These are phyloP conservation scores for Microcebus griseorufus DNA, from an alignment of 2,113 vertebrate genomes.

Conservation along the genomic window DNA sequence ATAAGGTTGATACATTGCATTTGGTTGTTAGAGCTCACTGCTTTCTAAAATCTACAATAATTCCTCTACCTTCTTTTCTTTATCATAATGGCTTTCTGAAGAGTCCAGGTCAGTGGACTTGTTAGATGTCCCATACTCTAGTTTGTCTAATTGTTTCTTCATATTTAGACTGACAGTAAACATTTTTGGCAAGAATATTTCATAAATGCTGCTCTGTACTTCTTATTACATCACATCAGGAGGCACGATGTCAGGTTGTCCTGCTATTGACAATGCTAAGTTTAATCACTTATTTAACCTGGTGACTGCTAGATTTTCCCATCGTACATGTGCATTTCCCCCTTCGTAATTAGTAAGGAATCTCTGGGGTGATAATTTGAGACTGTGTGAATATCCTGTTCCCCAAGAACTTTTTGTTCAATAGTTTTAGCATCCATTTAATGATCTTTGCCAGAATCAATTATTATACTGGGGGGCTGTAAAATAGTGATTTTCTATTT, in stretches of 20 bases:
- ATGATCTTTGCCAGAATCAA: constrained; percentile 53
- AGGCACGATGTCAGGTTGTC: constrained; percentile 59
- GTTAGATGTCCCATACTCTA: background rate
- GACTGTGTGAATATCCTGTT: constrained; percentile 67
- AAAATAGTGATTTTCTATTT: constrained; percentile 42
- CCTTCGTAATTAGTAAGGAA: constrained; percentile 58
- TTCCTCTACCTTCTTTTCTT: constrained; percentile 17
- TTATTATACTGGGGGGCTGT: constrained; percentile 10
- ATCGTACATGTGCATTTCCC: constrained; percentile 51
- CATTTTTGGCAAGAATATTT: constrained; percentile 29
- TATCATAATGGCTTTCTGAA: constrained; percentile 18
- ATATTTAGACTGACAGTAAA: constrained; percentile 47
- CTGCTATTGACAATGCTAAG: constrained; percentile 44
- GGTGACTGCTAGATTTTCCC: constrained; percentile 36
- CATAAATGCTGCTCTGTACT: constrained; percentile 40
- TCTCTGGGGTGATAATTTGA: constrained; percentile 59
- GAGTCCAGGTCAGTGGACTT: background rate
- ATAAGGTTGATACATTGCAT: background rate
- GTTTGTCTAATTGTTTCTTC: constrained; percentile 38
- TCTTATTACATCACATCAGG: constrained; percentile 57
- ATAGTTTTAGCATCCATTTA: constrained; percentile 50
- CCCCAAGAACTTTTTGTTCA: constrained; percentile 38
- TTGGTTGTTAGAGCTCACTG: constrained; percentile 23
- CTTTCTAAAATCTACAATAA: constrained; percentile 19
- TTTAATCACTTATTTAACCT: constrained; percentile 59